Percentiles rank a stretch among this genome's conserved stretches.
Conservation (phyloP, 2,113 vertebrate species). For the Serinus canaria region DNA sequence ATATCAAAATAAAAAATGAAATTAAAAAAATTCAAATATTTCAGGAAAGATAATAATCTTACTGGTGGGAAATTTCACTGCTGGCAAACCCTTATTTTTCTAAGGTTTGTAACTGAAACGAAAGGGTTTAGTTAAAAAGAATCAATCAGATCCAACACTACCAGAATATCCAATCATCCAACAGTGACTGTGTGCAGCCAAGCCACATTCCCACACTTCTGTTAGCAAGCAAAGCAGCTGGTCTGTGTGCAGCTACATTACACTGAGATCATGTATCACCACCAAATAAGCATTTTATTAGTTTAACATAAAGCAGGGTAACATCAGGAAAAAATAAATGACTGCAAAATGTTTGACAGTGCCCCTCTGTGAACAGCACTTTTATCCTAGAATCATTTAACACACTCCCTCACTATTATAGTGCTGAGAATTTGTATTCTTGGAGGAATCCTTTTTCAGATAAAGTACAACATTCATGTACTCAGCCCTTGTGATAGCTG, state of each 20-base stretch:
- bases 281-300: neutral
- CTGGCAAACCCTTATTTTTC: neutral
- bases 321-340: neutral
- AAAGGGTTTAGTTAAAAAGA: neutral
- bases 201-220: neutral
- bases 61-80: neutral
- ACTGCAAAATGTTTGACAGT: neutral
- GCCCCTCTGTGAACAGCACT: neutral
- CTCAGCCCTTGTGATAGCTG: neutral
- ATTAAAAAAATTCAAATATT: neutral
- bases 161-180: neutral
- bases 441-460: neutral
- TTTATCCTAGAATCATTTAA: neutral
- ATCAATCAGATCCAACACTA: neutral
- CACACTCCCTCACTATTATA: neutral
- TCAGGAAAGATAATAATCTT: neutral
- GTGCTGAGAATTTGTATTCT: neutral
- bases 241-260: neutral
- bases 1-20: neutral
- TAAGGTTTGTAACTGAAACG: neutral
- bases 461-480: neutral
- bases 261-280: neutral
- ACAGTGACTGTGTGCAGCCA: rapidly evolving
- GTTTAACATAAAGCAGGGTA: neutral
- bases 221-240: neutral